Conservation (phyloP, 2,888 invertebrate species). For the Miltochrista miniata region DNA sequence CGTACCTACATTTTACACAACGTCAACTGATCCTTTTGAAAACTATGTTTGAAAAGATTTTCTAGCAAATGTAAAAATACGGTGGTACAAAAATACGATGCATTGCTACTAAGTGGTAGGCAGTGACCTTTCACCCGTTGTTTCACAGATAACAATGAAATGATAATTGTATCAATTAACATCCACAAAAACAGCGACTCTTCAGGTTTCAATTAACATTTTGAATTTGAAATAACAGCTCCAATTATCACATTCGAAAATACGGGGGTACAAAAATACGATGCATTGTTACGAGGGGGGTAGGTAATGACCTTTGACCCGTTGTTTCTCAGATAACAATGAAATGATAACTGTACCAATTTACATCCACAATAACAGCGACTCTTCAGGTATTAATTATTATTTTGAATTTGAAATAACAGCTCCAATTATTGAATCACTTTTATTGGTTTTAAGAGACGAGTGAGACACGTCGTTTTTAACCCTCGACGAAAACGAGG, state of each 20-base stretch:
- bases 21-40: too few species aligned
- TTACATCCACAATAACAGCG: not conserved
- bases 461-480: too few species aligned
- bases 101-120: too few species aligned
- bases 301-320: too few species aligned
- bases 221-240: slow-evolving; percentile 3
- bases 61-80: too few species aligned
- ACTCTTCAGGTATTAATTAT: not conserved
- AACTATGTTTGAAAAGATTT: too few species aligned
- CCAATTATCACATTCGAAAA: not conserved
- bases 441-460: too few species aligned
- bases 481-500: too few species aligned
- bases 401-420: slow-evolving; percentile 5
- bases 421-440: not conserved
- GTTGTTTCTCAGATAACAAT: not conserved
- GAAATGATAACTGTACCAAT: not conserved
- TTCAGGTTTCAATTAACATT: slow-evolving; percentile 1
- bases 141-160: not conserved
- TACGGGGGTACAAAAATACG: too few species aligned
- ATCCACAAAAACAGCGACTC: not conserved
- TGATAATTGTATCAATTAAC: slow-evolving; percentile 1
- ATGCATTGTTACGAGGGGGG: too few species aligned
- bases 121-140: not conserved
- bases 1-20: too few species aligned
- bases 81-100: too few species aligned